phyloP scores from a whole-genome alignment of 2,113 vertebrate genomes.

The Corvus hawaiiensis region DNA sequence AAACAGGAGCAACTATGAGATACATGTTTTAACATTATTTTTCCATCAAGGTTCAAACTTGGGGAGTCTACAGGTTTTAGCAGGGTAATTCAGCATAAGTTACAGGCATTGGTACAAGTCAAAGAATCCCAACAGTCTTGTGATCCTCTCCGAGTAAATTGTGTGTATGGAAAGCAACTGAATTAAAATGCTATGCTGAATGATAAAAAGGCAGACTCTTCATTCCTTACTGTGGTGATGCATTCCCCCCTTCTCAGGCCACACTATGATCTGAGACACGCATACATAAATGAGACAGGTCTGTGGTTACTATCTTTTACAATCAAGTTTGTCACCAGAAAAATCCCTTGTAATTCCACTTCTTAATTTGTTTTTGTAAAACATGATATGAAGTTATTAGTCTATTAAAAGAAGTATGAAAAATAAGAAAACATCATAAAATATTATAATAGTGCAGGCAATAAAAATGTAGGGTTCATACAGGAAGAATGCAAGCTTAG shows the following conservation, averaged over 20 bases:
- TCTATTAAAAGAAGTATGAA: background rate
- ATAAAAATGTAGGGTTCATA: background rate
- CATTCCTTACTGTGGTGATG: background rate
- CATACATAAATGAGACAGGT: background rate
- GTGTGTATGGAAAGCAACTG: background rate
- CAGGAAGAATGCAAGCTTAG: background rate
- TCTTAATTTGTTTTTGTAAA: background rate
- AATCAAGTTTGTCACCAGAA: background rate
- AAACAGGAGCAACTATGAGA: background rate
- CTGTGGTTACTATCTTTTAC: background rate
- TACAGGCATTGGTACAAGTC: background rate
- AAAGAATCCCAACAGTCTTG: background rate
- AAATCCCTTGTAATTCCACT: background rate
- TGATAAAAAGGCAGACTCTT: background rate
- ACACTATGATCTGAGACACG: background rate
- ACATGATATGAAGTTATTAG: background rate
- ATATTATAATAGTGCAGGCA: background rate
- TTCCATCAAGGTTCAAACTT: background rate
- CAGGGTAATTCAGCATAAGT: background rate
- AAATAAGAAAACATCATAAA: background rate
- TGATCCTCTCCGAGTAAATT: background rate
- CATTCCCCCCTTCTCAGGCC: background rate
- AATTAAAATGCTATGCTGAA: background rate
- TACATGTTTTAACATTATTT: background rate
- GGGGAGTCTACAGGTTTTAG: background rate